Conservation (phyloP, 2,797 vertebrate species). For the Eupleurogrammus muticus region DNA sequence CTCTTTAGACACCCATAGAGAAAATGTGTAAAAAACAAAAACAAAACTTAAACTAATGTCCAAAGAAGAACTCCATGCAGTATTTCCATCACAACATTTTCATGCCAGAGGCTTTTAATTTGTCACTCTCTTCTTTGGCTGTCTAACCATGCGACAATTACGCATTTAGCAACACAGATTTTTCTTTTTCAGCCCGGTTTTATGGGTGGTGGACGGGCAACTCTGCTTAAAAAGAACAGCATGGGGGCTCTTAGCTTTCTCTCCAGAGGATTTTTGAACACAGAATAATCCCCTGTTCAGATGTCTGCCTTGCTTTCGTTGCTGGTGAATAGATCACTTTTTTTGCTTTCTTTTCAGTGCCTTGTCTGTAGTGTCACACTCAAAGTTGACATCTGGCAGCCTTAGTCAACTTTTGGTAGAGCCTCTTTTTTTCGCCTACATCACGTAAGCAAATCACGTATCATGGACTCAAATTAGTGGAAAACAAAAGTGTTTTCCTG, state of each 20-base stretch:
- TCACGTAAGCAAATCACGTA: constrained; percentile 18
- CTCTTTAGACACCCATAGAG: too few relatives aligned
- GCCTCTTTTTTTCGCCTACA: neutral
- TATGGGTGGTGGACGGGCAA: constrained; percentile 35
- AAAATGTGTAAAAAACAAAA: constrained; percentile 1
- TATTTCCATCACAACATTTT: constrained; percentile 30
- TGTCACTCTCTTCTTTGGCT: constrained; percentile 24
- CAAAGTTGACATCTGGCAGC: constrained; percentile 37
- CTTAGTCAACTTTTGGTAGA: constrained; percentile 39
- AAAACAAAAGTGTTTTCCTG: neutral
- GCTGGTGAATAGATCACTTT: constrained; percentile 52
- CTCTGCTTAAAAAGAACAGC: constrained; percentile 63
- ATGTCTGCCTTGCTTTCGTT: constrained; percentile 52
- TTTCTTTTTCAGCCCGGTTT: constrained; percentile 32
- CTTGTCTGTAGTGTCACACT: constrained; percentile 38
- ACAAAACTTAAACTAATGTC: neutral
- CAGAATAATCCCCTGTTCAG: constrained; percentile 50
- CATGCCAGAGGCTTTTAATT: constrained; percentile 36
- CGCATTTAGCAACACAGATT: constrained; percentile 41
- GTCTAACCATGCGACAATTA: constrained; percentile 29
- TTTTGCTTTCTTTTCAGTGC: constrained; percentile 40
- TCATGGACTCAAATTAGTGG: neutral
- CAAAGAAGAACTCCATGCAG: neutral
- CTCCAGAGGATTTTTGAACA: constrained; percentile 47
- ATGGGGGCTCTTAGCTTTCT: constrained; percentile 46